Base-by-base conservation (phyloP, 2,113 vertebrate species). In the Cynopterus brachyotis region DNA sequence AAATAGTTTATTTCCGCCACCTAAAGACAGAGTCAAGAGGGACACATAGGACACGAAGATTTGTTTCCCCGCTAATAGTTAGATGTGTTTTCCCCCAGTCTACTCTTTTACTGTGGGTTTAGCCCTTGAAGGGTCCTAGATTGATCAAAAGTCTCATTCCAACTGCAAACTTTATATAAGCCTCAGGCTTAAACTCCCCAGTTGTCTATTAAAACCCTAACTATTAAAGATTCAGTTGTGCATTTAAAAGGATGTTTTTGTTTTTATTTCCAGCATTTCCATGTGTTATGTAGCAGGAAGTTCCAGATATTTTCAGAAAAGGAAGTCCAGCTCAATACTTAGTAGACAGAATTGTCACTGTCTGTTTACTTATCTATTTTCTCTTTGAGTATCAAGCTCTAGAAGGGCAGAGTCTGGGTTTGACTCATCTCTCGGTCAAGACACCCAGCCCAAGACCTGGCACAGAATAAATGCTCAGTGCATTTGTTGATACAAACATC, bases 351-450 rank as follows among this genome's bases (percentile, higher is more conserved):
- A 57, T 69, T 60, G 40, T 95, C 81, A 81, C 6, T 86, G 81
- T 91, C 94, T 97, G 78, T 97, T 95, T 96, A 91, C 81, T 94
- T 91, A 64, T 93, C 35, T 96, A 9, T 92, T 89, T 97, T 92
- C 66, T 83, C 80, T 8, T 1, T 32, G 81, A 96, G 40, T 85
- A 79, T 62, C 53, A 72, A 82, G 70, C 24, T 45, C 81, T 91
- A 57, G 59, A 87, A 89, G 87, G 78, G 67, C 67, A 96, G 83
- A 30, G 42, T 86, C 73, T 78, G 35, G 72, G 40, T 80, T 50
- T 96, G 95, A 96, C 95, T 97, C 87, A 96, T 90, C 64, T 86
- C 69, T 82, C 55, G 28, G 40, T 79, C 53, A 92, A 88, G 83
- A 79, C 50, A 64, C 47, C 9, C 19, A 50, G 37, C 45, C 73